Conservation (phyloP, 2,888 invertebrate genomes). For the Choreutis nemorana region DNA sequence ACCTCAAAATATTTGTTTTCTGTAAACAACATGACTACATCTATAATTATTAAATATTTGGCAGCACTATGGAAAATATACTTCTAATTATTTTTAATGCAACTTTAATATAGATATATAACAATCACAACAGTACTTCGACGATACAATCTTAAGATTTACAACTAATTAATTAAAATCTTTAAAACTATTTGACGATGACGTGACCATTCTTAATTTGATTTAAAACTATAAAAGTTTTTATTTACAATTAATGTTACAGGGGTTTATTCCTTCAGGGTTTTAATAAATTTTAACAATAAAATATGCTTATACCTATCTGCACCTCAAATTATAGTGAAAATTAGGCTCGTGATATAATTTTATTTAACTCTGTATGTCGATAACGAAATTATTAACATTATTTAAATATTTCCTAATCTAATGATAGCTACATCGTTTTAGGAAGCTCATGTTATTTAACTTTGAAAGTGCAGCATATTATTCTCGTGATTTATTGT, state of each 20-base stretch:
- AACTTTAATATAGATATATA: slow-evolving; percentile 51
- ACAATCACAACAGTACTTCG: slow-evolving; percentile 63
- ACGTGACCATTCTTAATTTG: slow-evolving; percentile 9
- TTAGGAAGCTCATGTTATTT: slow-evolving; percentile 3
- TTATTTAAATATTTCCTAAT: no score
- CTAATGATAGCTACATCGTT: no score
- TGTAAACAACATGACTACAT: slow-evolving; percentile 58
- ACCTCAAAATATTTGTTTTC: slow-evolving; percentile 57
- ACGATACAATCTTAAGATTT: slow-evolving; percentile 40
- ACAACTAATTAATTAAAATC: slow-evolving; percentile 26
- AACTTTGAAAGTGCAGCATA: no score
- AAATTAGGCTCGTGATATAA: slow-evolving; percentile 19
- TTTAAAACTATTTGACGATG: slow-evolving; percentile 32
- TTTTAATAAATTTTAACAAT: slow-evolving; percentile 34
- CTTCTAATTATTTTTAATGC: slow-evolving; percentile 55
- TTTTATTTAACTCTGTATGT: no score
- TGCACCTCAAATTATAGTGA: slow-evolving; percentile 27
- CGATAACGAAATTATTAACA: no score
- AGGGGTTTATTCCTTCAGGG: slow-evolving; percentile 60
- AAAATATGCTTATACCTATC: slow-evolving; percentile 31
- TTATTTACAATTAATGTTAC: slow-evolving; percentile 46
- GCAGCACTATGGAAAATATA: slow-evolving; percentile 69
- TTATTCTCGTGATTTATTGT: no score
- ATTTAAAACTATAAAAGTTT: slow-evolving; percentile 28
- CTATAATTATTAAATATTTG: slow-evolving; percentile 61